Evolutionary conservation across 2,888 invertebrate species (phyloP), one percentile per base, ranked within the genome.

Genomic region (Sisyra terminalis): DNA sequence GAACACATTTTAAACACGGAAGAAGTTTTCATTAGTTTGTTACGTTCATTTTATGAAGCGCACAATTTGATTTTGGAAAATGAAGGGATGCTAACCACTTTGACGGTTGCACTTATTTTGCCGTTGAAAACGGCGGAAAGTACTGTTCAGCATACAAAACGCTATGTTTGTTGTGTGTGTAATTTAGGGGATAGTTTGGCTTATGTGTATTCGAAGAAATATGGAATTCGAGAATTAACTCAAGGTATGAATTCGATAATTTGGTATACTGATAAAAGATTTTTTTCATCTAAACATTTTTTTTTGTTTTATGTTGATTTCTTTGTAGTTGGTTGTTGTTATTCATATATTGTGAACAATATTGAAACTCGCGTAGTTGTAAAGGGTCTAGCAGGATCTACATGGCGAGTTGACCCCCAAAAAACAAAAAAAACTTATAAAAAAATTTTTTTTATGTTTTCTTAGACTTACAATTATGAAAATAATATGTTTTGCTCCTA

Each of bases 161-260:
- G 69, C 52, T 78, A 76, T 55, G 69, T 83, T 38, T 82, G 84
- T 31, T 89, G 89, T 57, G 78, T 81, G 39, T 87, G 88, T 57
- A 90, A 89, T 60, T 87, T 90, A 14, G 89, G 89, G 1, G 89
- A 90, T 58, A 85, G 84, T 37, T 67, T 88, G 49, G 87, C 85
- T n/a, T 90, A 87, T 57, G 81, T 90, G 44, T 87, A 85, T 63
- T 73, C 76, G 8, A 74, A 75, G 54, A 70, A 67, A 51, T 59
- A 66, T 57, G 89, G 89, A n/a, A 81, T 90, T 7, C 65, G 88
- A 40, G 89, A 90, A 63, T 70, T 88, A 48, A 86, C 81, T 1
- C 74, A 78, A 63, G 78, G 73, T 69, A 53, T 52, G 11, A 24
- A 11, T 30, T 42, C 29, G n/a, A 17, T 15, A 9, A 32, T 32